A percentile compares a stretch with the other conserved stretches of the same genome.
Conservation (phyloP, 2,797 vertebrate genomes). For the Catostomus latipinnis region DNA sequence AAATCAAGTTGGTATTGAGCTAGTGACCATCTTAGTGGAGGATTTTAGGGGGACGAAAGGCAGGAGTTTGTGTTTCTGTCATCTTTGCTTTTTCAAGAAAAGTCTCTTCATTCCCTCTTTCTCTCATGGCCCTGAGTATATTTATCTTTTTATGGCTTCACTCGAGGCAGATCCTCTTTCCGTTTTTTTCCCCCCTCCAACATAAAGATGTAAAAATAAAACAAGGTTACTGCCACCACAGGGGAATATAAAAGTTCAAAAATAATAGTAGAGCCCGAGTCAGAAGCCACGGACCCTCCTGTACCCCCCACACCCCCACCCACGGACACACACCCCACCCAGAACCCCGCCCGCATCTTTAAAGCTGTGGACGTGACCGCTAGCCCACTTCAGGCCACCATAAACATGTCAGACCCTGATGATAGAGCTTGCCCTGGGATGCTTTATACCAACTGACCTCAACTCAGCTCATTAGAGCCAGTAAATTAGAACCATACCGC, state of each 20-base stretch:
- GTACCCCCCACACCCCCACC: slow-evolving; percentile 65
- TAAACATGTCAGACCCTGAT: slow-evolving; percentile 85
- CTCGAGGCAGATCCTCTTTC: slow-evolving; percentile 73
- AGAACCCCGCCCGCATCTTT: slow-evolving; percentile 72
- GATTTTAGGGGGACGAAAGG: neutral
- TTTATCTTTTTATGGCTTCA: slow-evolving; percentile 79
- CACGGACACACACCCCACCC: slow-evolving; percentile 62
- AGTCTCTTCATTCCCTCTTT: slow-evolving; percentile 16
- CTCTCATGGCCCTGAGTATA: slow-evolving; percentile 71
- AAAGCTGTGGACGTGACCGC: slow-evolving; percentile 80
- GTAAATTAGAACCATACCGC: slow-evolving; percentile 84
- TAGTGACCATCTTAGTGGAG: neutral
- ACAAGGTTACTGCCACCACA: slow-evolving; percentile 72
- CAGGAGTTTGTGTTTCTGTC: slow-evolving; percentile 14
- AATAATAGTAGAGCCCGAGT: slow-evolving; percentile 73
- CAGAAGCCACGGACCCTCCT: slow-evolving; percentile 79
- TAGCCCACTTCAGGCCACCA: slow-evolving; percentile 84
- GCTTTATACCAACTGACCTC: slow-evolving; percentile 85
- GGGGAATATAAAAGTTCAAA: slow-evolving; percentile 70
- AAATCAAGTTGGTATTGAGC: neutral
- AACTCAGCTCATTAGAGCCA: slow-evolving; percentile 85
- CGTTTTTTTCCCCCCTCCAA: slow-evolving; percentile 66
- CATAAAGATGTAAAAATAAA: slow-evolving; percentile 83
- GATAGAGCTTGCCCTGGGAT: slow-evolving; percentile 80
- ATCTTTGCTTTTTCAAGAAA: slow-evolving; percentile 5